Percentiles rank a stretch among this genome's conserved stretches.
Conservation (phyloP, 2,888 invertebrate genomes). For the Nowickia ferox region DNA sequence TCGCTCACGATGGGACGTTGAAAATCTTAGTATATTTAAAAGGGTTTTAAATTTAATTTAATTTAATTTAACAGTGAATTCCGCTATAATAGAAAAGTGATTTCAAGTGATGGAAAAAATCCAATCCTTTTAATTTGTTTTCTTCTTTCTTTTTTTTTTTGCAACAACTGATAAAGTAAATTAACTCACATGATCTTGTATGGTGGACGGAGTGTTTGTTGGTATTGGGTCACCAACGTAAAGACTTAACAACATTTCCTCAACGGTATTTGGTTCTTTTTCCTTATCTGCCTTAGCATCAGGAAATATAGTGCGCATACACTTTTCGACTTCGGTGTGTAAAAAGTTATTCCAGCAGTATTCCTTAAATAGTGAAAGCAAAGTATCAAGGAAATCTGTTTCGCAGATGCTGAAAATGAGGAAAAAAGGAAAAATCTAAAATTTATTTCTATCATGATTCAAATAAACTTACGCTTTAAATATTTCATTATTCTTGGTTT, state of each 20-base stretch:
- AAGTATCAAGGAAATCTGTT: slow-evolving; percentile 85
- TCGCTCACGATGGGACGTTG: no score
- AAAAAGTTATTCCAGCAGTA: slow-evolving; percentile 98
- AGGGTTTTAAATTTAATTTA: no score
- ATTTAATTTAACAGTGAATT: no score
- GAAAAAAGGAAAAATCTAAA: neutral
- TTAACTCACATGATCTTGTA: slow-evolving; percentile 85
- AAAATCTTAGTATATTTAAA: no score
- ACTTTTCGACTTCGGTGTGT: slow-evolving; percentile 94
- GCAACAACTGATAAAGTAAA: neutral
- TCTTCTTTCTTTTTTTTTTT: no score
- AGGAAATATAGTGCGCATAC: slow-evolving; percentile 88
- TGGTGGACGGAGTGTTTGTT: slow-evolving; percentile 81
- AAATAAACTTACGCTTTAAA: slow-evolving; percentile 85
- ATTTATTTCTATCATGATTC: neutral
- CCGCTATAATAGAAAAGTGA: no score
- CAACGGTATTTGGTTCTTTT: slow-evolving; percentile 46
- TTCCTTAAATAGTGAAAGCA: slow-evolving; percentile 94
- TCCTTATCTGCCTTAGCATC: slow-evolving; percentile 70
- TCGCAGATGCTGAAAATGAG: slow-evolving; percentile 78
- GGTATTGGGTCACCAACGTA: slow-evolving; percentile 37
- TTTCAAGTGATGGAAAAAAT: neutral
- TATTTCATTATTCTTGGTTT: slow-evolving; percentile 89
- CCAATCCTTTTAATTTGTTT: no score
- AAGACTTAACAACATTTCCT: no score